Conservation (phyloP, 2,113 vertebrate species). For the Barnardius zonarius region DNA sequence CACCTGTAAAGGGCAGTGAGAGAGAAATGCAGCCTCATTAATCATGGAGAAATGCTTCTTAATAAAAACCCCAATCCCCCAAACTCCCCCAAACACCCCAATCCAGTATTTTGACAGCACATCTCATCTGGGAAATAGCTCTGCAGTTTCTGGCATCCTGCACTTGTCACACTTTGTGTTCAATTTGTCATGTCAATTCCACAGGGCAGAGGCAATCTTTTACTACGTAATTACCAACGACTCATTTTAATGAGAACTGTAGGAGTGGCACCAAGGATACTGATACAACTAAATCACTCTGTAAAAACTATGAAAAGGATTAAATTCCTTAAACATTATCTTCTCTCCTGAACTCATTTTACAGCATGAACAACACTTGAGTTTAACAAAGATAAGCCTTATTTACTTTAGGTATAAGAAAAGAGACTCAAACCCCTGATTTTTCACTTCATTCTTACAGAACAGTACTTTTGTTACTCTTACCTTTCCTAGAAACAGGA, state of each 20-base stretch:
- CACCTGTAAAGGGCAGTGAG: constrained; percentile 43
- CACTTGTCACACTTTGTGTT: background rate
- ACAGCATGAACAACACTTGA: background rate
- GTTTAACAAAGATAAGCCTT: background rate
- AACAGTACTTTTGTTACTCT: background rate
- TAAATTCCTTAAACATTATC: background rate
- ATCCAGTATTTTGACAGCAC: background rate
- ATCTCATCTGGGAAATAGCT: background rate
- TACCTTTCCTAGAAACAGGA: constrained; percentile 81
- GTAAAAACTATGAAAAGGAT: background rate
- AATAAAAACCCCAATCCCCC: rapidly evolving
- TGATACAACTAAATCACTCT: background rate
- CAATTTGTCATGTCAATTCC: background rate
- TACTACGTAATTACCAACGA: background rate
- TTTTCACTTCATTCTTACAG: background rate
- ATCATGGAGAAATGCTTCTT: background rate
- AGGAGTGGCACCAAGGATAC: background rate
- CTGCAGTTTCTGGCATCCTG: background rate
- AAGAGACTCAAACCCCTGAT: background rate
- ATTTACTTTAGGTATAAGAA: background rate
- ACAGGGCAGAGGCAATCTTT: background rate
- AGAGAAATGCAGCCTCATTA: background rate
- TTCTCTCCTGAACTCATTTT: background rate
- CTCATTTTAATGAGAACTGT: background rate
- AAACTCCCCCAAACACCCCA: background rate